These are phyloP conservation scores for Rhea pennata DNA, from an alignment of 2,113 vertebrate genomes.

Conservation along the genomic window DNA sequence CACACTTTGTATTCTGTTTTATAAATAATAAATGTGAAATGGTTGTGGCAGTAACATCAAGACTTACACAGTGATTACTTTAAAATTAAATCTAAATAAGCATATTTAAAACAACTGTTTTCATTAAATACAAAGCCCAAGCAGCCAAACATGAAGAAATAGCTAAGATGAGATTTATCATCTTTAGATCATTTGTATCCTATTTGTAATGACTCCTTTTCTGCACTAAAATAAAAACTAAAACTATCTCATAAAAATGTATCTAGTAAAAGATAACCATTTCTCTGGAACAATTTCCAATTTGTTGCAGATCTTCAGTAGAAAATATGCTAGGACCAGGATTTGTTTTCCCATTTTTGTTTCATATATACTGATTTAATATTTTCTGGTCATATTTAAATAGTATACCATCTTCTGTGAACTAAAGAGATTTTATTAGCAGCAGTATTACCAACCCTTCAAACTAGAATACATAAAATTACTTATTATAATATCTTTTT, in stretches of 20 bases:
- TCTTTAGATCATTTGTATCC: constrained; percentile 48
- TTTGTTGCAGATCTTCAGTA: constrained; percentile 20
- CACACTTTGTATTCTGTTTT: constrained; percentile 42
- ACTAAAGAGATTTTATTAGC: background rate
- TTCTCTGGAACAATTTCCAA: constrained; percentile 12
- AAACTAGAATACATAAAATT: background rate
- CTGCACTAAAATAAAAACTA: constrained; percentile 32
- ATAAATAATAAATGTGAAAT: constrained; percentile 72
- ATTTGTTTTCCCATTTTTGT: constrained; percentile 4
- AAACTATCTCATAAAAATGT: constrained; percentile 34
- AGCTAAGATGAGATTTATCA: constrained; percentile 53
- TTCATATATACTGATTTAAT: background rate
- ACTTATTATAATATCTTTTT: background rate
- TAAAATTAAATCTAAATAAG: constrained; percentile 70
- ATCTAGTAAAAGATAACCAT: constrained; percentile 13
- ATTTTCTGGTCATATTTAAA: constrained; percentile 13
- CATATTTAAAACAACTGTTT: constrained; percentile 56
- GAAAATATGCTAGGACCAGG: background rate
- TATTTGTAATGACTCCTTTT: constrained; percentile 63
- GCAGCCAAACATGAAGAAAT: constrained; percentile 60
- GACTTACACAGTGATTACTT: constrained; percentile 66
- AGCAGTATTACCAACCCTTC: background rate
- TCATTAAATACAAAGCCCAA: constrained; percentile 55
- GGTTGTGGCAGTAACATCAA: constrained; percentile 43
- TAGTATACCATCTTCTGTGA: background rate